These are phyloP conservation scores for Arizona elegans DNA, from an alignment of 2,113 vertebrate genomes.

Conservation along the genomic window DNA sequence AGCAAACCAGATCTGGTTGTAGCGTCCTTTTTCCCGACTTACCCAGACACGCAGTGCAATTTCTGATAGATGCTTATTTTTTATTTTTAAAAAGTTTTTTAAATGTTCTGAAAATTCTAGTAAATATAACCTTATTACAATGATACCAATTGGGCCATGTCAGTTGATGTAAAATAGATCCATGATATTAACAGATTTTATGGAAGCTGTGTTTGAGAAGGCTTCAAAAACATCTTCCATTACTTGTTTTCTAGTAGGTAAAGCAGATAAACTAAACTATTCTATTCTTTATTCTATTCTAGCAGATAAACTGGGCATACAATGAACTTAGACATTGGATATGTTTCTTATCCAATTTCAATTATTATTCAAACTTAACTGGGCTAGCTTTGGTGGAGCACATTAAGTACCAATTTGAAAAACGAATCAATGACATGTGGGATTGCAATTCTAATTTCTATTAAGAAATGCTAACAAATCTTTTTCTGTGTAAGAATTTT, in stretches of 20 bases:
- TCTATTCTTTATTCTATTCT: too few relatives aligned
- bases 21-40: too few relatives aligned
- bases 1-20: too few relatives aligned
- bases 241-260: background rate
- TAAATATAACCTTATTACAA: background rate
- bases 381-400: background rate
- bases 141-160: background rate
- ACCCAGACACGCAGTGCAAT: too few relatives aligned
- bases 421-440: background rate
- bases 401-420: background rate
- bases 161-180: background rate
- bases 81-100: background rate
- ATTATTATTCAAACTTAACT: background rate
- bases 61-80: too few relatives aligned
- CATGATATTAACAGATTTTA: background rate
- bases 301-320: background rate
- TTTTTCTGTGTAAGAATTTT: constrained; percentile 25
- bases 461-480: background rate
- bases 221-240: background rate
- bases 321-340: background rate
- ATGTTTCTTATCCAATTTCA: background rate
- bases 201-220: background rate
- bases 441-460: background rate
- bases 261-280: background rate
- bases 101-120: background rate